Evolutionary conservation across 2,113 vertebrate species (phyloP), one percentile per base, ranked within the genome.

Genomic region (Tragelaphus imberbis): DNA sequence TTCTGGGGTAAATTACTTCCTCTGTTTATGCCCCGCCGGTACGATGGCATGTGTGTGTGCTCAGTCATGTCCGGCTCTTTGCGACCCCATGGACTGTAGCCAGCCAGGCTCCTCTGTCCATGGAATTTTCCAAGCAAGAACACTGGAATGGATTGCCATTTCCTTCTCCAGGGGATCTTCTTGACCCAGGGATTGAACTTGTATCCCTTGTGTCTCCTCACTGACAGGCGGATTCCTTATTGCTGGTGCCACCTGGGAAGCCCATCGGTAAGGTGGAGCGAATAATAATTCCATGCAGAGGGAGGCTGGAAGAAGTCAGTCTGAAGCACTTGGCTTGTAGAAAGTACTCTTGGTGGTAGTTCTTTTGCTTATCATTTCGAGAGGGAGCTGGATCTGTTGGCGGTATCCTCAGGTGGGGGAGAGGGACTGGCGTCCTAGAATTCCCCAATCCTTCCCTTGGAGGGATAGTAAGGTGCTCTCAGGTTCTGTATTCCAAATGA

Each of bases 371-470:
- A 53, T 80, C 17, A 19, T 59, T 65, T 49, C 1, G 1, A 75
- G 21, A 65, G 5, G 10, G 16, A 77, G 27, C 30, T n/a, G 33
- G 44, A 27, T 58, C 23, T 7, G 16, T 21, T 49, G 36, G 55
- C 3, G 8, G 3, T 17, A 11, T 68, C 77, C 28, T 2, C 7
- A 28, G 71, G 19, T 2, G 0, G 81, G 30, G 80, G 49, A 55
- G 51, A 53, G 30, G 25, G 47, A 7, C 7, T 5, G 28, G 10
- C 36, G 17, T 36, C 53, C 55, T 91, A 55, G 44, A 86, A 33
- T 40, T 28, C 30, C n/a, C 8, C 25, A 2, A 2, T 8, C 71
- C 36, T 75, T 75, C 68, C n/a, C 36, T n/a, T 47, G 55, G 63
- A 63, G 59, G 33, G n/a, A 44, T 33, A 21, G 11, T 36, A 44